These are phyloP conservation scores for Solea solea DNA, from an alignment of 2,113 vertebrate species.

Conservation along the genomic window DNA sequence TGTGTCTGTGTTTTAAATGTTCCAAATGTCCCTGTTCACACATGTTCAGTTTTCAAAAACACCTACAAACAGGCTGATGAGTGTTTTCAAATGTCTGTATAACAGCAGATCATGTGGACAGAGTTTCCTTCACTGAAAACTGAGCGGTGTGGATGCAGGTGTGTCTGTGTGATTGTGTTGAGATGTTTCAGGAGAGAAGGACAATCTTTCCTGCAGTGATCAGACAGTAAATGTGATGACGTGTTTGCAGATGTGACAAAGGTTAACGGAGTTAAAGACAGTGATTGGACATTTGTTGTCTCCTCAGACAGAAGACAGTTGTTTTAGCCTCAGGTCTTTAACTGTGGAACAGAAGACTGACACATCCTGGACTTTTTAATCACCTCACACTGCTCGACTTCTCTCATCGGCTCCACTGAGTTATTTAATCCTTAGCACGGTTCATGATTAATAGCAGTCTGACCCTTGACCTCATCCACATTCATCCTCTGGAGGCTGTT, in stretches of 20 bases:
- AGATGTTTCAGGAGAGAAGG: background rate
- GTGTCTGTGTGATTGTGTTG: background rate
- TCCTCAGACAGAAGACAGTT: slow-evolving; percentile 42
- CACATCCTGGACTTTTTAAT: slow-evolving; percentile 74
- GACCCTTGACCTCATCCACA: slow-evolving; percentile 78
- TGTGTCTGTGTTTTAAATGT: too few relatives aligned
- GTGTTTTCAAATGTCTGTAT: too few relatives aligned
- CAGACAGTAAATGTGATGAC: background rate
- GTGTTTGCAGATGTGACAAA: slow-evolving; percentile 43
- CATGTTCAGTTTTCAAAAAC: too few relatives aligned
- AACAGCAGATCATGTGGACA: too few relatives aligned
- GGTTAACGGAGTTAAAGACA: slow-evolving; percentile 33
- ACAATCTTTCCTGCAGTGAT: background rate
- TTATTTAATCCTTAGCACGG: slow-evolving; percentile 78
- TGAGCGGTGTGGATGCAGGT: too few relatives aligned
- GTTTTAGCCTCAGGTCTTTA: slow-evolving; percentile 62
- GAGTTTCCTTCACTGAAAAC: too few relatives aligned
- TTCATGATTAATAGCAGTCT: slow-evolving; percentile 80
- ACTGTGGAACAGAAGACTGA: slow-evolving; percentile 82
- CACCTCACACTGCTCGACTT: slow-evolving; percentile 59
- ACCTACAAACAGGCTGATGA: too few relatives aligned
- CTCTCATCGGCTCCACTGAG: slow-evolving; percentile 72
- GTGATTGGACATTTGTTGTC: slow-evolving; percentile 40
- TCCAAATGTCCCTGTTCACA: too few relatives aligned
- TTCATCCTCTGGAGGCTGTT: slow-evolving; percentile 72